Conservation (phyloP, 2,797 vertebrate species). For the Monodelphis domestica region DNA sequence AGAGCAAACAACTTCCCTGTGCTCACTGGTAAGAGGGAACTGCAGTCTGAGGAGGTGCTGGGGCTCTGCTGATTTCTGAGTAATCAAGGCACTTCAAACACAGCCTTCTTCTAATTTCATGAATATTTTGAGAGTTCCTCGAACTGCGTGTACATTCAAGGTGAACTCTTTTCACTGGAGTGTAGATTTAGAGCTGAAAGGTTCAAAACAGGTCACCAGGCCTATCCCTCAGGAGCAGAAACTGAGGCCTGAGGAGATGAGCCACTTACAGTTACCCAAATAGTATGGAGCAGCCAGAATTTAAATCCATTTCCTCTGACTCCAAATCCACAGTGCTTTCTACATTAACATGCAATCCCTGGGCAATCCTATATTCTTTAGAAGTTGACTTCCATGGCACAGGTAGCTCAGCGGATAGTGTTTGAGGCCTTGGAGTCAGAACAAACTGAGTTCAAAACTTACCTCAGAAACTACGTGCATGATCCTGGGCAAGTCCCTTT, state of each 20-base stretch:
- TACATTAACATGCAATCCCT: not conserved
- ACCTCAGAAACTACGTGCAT: not conserved
- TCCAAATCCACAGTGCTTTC: not conserved
- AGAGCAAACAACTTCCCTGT: not conserved
- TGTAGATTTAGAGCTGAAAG: not conserved
- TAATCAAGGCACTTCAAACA: not conserved
- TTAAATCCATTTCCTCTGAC: not conserved
- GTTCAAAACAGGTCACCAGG: not conserved
- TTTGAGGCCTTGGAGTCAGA: not conserved
- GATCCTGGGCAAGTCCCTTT: not conserved
- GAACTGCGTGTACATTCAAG: not conserved
- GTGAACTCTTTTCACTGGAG: not conserved
- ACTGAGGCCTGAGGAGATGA: not conserved
- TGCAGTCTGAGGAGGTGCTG: fast-evolving
- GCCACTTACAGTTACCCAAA: not conserved
- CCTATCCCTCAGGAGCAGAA: not conserved
- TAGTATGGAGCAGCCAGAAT: not conserved
- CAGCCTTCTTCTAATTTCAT: not conserved
- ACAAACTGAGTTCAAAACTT: not conserved
- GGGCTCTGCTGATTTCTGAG: not conserved
- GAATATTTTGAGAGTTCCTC: conserved; percentile 15
- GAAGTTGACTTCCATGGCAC: not conserved
- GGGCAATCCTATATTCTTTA: too few relatives aligned
- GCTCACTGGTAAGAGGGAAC: not conserved
- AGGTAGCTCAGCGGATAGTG: not conserved